Evolutionary conservation across 1,140 invertebrate species (phyloP).

Genomic region (Drosophila yakuba): DNA sequence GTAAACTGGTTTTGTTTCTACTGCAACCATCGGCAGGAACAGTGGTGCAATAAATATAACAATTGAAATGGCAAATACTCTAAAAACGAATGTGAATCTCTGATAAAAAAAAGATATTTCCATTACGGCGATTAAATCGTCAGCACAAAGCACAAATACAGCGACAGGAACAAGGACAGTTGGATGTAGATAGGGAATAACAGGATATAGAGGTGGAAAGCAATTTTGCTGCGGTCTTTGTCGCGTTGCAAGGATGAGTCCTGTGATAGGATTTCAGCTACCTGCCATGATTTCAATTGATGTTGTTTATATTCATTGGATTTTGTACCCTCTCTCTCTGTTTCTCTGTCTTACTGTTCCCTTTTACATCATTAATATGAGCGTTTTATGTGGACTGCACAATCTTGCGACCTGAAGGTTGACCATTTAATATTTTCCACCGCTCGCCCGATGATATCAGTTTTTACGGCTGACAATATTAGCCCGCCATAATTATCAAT

Average conservation of each 20-base stretch:
- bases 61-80: constrained; percentile 49
- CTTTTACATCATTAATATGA: constrained; percentile 34
- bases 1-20: constrained; percentile 25
- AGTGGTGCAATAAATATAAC: constrained; percentile 65
- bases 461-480: constrained; percentile 76
- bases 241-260: constrained; percentile 24
- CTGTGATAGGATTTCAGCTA: constrained; percentile 60
- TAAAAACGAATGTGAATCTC: constrained; percentile 65
- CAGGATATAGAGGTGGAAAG: constrained; percentile 16
- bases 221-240: constrained; percentile 45
- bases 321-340: constrained; percentile 3
- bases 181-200: constrained; percentile 12
- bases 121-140: constrained; percentile 81
- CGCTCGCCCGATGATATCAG: constrained; percentile 50
- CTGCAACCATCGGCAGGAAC: constrained; percentile 51
- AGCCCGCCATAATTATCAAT: constrained; percentile 78
- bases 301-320: constrained; percentile 80
- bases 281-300: constrained; percentile 75
- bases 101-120: constrained; percentile 78
- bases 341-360: background rate
- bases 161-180: constrained; percentile 1
- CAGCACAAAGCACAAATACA: constrained; percentile 39
- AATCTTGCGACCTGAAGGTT: constrained; percentile 27
- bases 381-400: constrained; percentile 59
- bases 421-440: constrained; percentile 39